Evolutionary conservation across 2,888 invertebrate species (phyloP).

Genomic region (Tubulanus polymorphus): DNA sequence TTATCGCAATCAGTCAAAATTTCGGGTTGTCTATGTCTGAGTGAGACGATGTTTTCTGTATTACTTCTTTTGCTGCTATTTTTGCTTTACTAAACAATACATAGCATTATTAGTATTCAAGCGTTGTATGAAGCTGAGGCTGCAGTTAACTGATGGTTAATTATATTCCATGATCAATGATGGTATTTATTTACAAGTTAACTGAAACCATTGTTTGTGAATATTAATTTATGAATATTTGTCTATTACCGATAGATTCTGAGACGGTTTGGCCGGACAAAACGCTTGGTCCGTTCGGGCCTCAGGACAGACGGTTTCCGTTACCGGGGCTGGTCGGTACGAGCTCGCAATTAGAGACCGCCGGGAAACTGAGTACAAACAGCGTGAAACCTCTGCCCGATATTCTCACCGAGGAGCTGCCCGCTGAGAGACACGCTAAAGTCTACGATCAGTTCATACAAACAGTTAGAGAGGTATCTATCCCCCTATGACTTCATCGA

Average conservation of each 20-base stretch:
- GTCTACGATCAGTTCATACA: conserved; percentile 23
- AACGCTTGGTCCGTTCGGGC: conserved; percentile 37
- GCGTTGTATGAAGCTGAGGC: no score
- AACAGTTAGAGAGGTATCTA: conserved; percentile 16
- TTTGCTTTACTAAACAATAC: no score
- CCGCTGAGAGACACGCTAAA: conserved; percentile 20
- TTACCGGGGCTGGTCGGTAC: conserved; percentile 39
- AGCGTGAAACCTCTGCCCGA: neutral
- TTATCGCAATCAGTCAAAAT: no score
- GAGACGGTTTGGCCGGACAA: conserved; percentile 29
- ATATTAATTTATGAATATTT: no score
- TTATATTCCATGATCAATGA: no score
- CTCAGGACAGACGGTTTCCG: conserved; percentile 37
- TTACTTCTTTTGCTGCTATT: no score
- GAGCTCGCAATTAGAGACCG: neutral
- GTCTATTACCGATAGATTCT: neutral
- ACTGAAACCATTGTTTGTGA: no score
- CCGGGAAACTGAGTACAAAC: neutral
- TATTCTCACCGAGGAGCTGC: conserved; percentile 16
- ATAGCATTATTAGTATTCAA: no score
- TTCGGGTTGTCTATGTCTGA: no score
- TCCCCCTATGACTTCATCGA: neutral
- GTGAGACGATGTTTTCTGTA: no score
- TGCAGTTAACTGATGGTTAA: no score
- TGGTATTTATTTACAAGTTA: no score